Conservation (phyloP, 2,113 vertebrate genomes). For the Lasiurus cinereus region DNA sequence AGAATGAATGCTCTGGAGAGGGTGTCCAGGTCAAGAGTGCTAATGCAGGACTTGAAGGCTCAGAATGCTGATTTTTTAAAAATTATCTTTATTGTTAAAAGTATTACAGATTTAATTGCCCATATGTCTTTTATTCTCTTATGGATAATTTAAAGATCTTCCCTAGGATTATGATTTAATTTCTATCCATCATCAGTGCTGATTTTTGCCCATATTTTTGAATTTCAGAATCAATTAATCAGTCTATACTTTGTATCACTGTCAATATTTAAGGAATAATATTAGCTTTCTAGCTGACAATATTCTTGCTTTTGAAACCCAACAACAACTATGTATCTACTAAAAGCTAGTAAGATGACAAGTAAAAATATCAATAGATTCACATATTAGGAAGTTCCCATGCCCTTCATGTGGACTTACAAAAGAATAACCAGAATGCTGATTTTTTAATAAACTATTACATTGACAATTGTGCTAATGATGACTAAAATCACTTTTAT, state of each 20-base stretch:
- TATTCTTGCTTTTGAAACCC: slow-evolving; percentile 24
- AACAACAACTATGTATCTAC: not conserved
- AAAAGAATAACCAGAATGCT: not conserved
- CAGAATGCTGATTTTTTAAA: not conserved
- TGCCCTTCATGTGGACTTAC: slow-evolving; percentile 1
- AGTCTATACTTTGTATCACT: not conserved
- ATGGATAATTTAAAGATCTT: not conserved
- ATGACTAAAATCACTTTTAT: not conserved
- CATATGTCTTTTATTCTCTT: slow-evolving; percentile 24
- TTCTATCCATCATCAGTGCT: not conserved
- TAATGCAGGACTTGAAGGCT: not conserved
- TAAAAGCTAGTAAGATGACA: not conserved
- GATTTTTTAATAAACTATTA: not conserved
- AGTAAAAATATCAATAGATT: not conserved
- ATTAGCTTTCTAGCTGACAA: slow-evolving; percentile 1
- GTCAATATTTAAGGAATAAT: not conserved
- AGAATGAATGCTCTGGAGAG: not conserved
- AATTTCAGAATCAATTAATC: slow-evolving; percentile 4
- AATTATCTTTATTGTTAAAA: too few species aligned
- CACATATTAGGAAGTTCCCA: not conserved
- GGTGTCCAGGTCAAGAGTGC: not conserved
- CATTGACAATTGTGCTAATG: not conserved
- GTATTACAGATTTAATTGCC: not conserved
- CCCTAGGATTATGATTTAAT: not conserved
- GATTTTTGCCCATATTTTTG: not conserved